These are phyloP conservation scores for Podotricha telesiphe DNA, from an alignment of 2,888 invertebrate species.

Conservation along the genomic window DNA sequence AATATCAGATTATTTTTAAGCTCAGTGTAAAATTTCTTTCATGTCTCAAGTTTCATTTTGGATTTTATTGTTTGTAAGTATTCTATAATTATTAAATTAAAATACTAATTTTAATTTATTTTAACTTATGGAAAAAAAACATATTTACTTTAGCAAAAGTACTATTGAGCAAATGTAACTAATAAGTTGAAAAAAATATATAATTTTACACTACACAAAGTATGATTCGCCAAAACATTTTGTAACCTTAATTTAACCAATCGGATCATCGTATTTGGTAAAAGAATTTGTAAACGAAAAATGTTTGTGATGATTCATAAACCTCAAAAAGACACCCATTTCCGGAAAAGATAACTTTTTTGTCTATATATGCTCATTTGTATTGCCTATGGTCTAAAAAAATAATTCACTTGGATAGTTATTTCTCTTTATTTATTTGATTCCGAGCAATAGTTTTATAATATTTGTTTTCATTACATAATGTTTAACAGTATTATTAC, in stretches of 20 bases:
- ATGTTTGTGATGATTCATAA: slow-evolving; percentile 76
- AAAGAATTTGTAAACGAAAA: slow-evolving; percentile 58
- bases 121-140: no score
- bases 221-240: slow-evolving; percentile 44
- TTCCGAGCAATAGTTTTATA: not conserved
- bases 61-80: no score
- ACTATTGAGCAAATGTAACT: not conserved
- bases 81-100: no score
- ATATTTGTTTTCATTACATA: not conserved
- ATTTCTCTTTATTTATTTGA: slow-evolving; percentile 22
- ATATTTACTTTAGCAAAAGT: not conserved
- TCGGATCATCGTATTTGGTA: slow-evolving; percentile 36
- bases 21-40: no score
- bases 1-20: no score
- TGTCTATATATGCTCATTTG: slow-evolving; percentile 64
- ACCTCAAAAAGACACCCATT: slow-evolving; percentile 79
- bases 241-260: slow-evolving; percentile 44
- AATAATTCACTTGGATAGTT: slow-evolving; percentile 15
- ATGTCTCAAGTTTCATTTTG: no score
- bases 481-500: not conserved
- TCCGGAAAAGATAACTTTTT: slow-evolving; percentile 73
- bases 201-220: slow-evolving; percentile 19
- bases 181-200: not conserved
- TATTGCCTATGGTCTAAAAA: slow-evolving; percentile 61
- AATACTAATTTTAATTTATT: no score